Percentiles rank a stretch among this genome's conserved stretches.
These are phyloP conservation scores for Lucifuga dentata DNA, from an alignment of 2,113 vertebrate species.

Conservation along the genomic window DNA sequence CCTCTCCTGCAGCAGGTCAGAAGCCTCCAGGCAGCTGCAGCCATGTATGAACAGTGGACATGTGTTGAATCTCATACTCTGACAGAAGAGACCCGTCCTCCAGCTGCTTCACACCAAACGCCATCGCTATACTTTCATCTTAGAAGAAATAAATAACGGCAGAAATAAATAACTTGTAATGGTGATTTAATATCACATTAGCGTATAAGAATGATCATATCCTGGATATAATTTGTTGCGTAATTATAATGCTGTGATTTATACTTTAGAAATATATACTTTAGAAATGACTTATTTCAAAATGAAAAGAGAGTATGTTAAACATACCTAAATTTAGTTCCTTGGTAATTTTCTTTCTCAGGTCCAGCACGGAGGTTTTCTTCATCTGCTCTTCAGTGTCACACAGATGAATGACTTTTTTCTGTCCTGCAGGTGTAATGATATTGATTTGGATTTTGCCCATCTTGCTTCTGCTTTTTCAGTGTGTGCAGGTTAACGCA, in stretches of 20 bases:
- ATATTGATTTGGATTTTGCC: background rate
- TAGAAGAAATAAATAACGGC: no score
- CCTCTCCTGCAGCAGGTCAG: no score
- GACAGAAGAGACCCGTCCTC: background rate
- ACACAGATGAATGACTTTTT: slow-evolving; percentile 14
- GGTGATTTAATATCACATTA: no score
- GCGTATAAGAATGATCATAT: no score
- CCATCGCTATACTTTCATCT: background rate
- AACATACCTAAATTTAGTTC: background rate
- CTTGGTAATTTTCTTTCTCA: background rate
- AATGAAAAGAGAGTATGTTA: background rate
- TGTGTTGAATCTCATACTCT: background rate
- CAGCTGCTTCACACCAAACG: background rate
- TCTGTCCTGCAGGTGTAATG: background rate
- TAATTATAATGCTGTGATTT: no score
- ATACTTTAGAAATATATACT: no score
- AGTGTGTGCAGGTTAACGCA: no score
- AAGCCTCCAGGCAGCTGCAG: slow-evolving; percentile 7
- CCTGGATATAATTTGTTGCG: no score
- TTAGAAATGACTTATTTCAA: no score
- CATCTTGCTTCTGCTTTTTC: slow-evolving; percentile 7
- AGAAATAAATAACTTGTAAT: no score
- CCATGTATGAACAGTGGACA: slow-evolving; percentile 6
- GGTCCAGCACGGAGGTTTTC: background rate
- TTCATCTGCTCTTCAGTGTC: slow-evolving; percentile 24